Base-by-base conservation (phyloP, 2,888 invertebrate species). In the Leucophenga maculata region DNA sequence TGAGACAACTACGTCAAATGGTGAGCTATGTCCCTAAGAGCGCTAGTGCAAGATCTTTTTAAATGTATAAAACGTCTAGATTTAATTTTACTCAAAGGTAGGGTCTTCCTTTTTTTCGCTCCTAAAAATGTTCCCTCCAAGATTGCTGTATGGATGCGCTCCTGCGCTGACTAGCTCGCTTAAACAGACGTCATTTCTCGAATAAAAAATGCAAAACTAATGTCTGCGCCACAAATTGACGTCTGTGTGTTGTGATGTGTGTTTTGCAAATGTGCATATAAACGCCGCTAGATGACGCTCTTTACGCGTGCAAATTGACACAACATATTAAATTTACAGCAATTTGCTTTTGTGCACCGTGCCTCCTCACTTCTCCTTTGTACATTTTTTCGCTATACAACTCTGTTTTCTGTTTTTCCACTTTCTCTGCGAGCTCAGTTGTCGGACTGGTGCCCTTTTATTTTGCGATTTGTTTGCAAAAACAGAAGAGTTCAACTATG, bases 141-240 rank as follows among this genome's bases (percentile, higher is more conserved):
- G 26, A 26, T 26, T 26, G 26, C 59, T 11, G 32, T 59, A 26
- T 31, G 46, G 26, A 26, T 26, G 3, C 26, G 26, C 26, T 4
- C 26, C 26, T 26, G 26, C 26, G 26, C 4, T 26, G 3, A 3
- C 26, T 26, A 26, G 26, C 26, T 26, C 26, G 26, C 26, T 39
- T 39, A 39, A 11, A 39, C 39, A 39, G 39, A 39, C 39, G 8
- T 39, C 11, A 8, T 3, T 39, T 9, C 39, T 39, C 77, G 73
- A 69, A 82, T 78, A 82, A 82, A 80, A 80, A 80, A 82, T 81
- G 67, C 79, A 82, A 72, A 75, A 75, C 80, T 82, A 80, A 79
- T 79, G 79, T 80, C 80, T 80, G 80, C 79, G 77, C 80, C 82
- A 78, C 80, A 82, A 82, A 80, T 78, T 81, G 80, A 82, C 82